phyloP scores from a whole-genome alignment of 1,140 invertebrate species.

The Dinothrombium tinctorium region DNA sequence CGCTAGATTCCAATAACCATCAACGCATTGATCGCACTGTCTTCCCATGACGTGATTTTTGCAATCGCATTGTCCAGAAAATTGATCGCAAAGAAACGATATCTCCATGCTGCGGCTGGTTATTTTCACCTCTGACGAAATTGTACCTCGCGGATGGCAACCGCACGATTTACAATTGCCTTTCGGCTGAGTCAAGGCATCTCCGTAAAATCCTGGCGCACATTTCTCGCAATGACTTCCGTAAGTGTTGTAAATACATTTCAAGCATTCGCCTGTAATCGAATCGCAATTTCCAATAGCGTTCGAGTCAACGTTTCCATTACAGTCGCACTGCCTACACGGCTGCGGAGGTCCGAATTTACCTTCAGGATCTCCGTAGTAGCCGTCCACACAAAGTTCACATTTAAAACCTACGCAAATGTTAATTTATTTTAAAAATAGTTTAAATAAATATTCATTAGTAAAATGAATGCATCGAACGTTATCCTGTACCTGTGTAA shows the following conservation, averaged over 20 bases:
- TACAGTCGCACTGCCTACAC: slow-evolving; percentile 75
- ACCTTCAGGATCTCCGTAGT: slow-evolving; percentile 37
- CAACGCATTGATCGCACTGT: slow-evolving; percentile 58
- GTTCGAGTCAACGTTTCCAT: slow-evolving; percentile 52
- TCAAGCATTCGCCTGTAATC: slow-evolving; percentile 77
- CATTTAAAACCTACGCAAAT: slow-evolving; percentile 13
- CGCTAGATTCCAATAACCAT: slow-evolving; percentile 28
- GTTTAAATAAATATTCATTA: neutral
- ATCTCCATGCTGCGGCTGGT: too few species aligned
- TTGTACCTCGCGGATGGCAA: slow-evolving; percentile 8
- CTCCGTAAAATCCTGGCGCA: slow-evolving; percentile 61
- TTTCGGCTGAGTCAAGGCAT: slow-evolving; percentile 58
- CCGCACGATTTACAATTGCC: slow-evolving; percentile 47
- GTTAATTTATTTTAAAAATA: neutral
- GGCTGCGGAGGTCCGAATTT: slow-evolving; percentile 31
- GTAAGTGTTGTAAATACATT: slow-evolving; percentile 89
- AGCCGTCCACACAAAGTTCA: slow-evolving; percentile 81
- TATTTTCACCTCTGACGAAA: too few species aligned
- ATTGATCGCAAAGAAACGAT: slow-evolving; percentile 39
- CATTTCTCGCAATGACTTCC: slow-evolving; percentile 61
- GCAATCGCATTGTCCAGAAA: slow-evolving; percentile 70
- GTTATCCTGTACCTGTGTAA: slow-evolving; percentile 43
- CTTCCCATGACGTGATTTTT: slow-evolving; percentile 48
- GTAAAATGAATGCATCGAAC: neutral
- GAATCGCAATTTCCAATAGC: slow-evolving; percentile 60